phyloP scores from a whole-genome alignment of 2,797 vertebrate genomes.

The Hydrophis major region DNA sequence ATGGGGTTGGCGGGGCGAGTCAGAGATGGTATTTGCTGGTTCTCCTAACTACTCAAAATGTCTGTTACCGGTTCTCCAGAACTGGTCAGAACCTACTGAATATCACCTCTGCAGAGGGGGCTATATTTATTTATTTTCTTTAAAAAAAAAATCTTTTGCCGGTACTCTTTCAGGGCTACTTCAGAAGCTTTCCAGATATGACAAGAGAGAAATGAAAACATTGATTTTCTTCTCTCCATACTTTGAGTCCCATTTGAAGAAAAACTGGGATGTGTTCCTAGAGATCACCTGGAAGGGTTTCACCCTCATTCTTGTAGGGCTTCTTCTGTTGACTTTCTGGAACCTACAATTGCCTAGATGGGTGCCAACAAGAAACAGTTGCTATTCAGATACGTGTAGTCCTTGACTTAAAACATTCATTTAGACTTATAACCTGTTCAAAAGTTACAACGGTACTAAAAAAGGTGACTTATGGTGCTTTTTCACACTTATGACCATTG shows the following conservation, averaged over 20 bases:
- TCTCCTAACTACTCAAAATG: too few species aligned
- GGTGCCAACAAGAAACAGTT: not conserved
- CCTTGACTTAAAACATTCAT: too few species aligned
- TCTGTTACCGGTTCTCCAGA: too few species aligned
- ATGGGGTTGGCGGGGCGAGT: too few species aligned
- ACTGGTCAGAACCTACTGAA: too few species aligned
- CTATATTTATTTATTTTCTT: not conserved
- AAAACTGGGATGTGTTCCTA: not conserved
- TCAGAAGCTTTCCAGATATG: not conserved
- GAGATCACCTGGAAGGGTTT: not conserved
- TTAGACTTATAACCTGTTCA: too few species aligned
- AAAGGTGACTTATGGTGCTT: too few species aligned
- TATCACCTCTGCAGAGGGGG: not conserved
- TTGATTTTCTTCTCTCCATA: not conserved
- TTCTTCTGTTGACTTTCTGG: not conserved
- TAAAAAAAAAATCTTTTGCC: too few species aligned
- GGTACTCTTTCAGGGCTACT: not conserved
- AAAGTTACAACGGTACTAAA: too few species aligned
- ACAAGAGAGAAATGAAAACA: not conserved
- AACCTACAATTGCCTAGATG: not conserved
- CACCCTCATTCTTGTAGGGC: not conserved
- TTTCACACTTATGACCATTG: too few species aligned
- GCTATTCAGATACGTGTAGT: too few species aligned
- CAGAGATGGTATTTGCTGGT: too few species aligned
- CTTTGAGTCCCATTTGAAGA: not conserved